A percentile compares a stretch with the other conserved stretches of the same genome.
Evolutionary conservation across 2,888 invertebrate species (phyloP).

Genomic region (Drosophila monieri): DNA sequence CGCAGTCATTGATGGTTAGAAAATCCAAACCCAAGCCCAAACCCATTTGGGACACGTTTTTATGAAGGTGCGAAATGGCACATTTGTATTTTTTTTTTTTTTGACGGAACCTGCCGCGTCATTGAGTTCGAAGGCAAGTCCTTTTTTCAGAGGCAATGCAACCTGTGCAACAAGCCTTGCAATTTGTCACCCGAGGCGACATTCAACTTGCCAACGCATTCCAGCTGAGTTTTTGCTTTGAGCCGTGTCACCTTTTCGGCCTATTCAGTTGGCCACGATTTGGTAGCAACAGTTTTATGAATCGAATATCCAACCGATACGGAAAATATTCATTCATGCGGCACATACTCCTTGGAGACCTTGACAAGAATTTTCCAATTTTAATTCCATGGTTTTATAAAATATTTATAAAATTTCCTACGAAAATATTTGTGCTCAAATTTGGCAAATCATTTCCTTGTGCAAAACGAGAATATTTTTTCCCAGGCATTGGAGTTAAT

Average conservation of each 20-base stretch:
- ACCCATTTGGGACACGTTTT: slow-evolving; percentile 52
- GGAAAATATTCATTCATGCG: slow-evolving; percentile 58
- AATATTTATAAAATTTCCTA: slow-evolving; percentile 64
- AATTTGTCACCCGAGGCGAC: slow-evolving; percentile 78
- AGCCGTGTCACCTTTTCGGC: slow-evolving; percentile 37
- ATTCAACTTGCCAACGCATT: slow-evolving; percentile 59
- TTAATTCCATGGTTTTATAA: slow-evolving; percentile 39
- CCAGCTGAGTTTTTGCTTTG: slow-evolving; percentile 65
- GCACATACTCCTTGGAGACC: slow-evolving; percentile 44
- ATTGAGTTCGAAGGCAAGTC: slow-evolving; percentile 51
- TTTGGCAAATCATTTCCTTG: slow-evolving; percentile 68
- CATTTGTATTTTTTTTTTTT: slow-evolving; percentile 62
- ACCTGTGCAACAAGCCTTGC: slow-evolving; percentile 54
- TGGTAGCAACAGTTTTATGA: slow-evolving; percentile 42
- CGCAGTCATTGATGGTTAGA: slow-evolving; percentile 25
- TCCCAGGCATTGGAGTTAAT: slow-evolving; percentile 10
- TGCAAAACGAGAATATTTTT: slow-evolving; percentile 38
- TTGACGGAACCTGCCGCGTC: slow-evolving; percentile 70
- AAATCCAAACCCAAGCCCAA: slow-evolving; percentile 2
- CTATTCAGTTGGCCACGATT: slow-evolving; percentile 47
- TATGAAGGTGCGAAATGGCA: slow-evolving; percentile 77
- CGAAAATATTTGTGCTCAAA: slow-evolving; percentile 64
- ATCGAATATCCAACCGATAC: slow-evolving; percentile 40
- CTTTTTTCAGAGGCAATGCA: slow-evolving; percentile 45
- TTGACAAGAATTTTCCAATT: slow-evolving; percentile 30